Percentiles rank a stretch among this genome's conserved stretches.
Evolutionary conservation across 2,888 invertebrate genomes (phyloP).

Genomic region (Amphiduros pacificus): DNA sequence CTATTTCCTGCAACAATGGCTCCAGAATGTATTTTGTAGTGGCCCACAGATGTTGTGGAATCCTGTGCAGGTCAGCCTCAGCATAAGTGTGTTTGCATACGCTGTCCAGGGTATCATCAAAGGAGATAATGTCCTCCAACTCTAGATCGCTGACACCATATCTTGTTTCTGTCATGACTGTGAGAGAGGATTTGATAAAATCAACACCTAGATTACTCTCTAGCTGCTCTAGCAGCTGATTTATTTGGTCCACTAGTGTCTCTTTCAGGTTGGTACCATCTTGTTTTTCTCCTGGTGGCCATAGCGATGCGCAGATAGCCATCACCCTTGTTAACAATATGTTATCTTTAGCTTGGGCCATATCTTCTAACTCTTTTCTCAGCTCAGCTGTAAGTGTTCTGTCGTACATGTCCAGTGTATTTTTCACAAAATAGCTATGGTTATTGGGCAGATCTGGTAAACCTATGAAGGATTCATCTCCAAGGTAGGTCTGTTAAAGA

Average conservation of each 20-base stretch:
- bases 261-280: background rate
- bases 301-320: background rate
- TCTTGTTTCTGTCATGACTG: constrained; percentile 3
- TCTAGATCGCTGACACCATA: constrained; percentile 24
- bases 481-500: background rate
- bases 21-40: background rate
- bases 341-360: background rate
- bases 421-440: background rate
- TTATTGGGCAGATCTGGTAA: background rate
- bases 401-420: too few species aligned
- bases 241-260: background rate
- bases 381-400: background rate
- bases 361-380: background rate
- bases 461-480: background rate
- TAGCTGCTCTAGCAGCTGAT: background rate
- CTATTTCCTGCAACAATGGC: background rate
- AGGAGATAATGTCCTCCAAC: constrained; percentile 19
- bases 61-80: background rate
- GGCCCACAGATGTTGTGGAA: constrained; percentile 12
- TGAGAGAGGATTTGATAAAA: background rate
- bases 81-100: background rate
- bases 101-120: constrained; percentile 11
- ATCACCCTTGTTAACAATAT: background rate
- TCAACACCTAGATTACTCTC: constrained; percentile 6
- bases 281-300: background rate